Base-by-base conservation (phyloP, 2,797 vertebrate species). In the Phataginus tricuspis region DNA sequence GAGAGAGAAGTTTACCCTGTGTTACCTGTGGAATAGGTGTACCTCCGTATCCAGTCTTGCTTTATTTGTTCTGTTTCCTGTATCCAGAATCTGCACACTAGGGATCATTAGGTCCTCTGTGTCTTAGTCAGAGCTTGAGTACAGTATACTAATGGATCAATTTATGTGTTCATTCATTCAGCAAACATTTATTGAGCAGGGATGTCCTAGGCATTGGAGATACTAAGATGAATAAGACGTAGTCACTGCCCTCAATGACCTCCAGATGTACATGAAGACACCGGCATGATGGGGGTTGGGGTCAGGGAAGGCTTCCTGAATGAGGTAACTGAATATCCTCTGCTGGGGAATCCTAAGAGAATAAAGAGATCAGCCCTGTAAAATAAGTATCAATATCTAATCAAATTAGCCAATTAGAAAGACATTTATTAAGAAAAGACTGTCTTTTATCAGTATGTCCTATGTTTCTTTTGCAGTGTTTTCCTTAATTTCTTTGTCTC, bases 141-240 rank as follows among this genome's bases (percentile, higher is more conserved):
- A 96, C 97, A 98, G 97, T 98, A 97, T 96, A 97, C 97, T 97
- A 97, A 97, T 97, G 96, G 96, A 98, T 98, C 97, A 97, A 97
- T 98, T 96, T 97, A 97, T 97, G 97, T 98, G 97, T 98, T 97
- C 97, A 98, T 98, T 98, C 97, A 98, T 97, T 98, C 97, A 98
- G 97, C 97, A 98, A 98, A 98, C 97, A 98, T 98, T 98, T 98
- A 98, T 97, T 97, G 97, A 98, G 94, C 97, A 97, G 96, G 89
- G 91, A 82, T 97, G 97, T 98, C 96, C 97, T 97, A 98, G 79
- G 83, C 97, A 95, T 93, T 93, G 94, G 96, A 96, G 96, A 95
- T 96, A 97, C 97, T 78, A 95, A 97, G 94, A 97, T 97, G 97
- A 97, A 96, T 96, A 97, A 98, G 96, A 97, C 7, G 18, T 89